These are phyloP conservation scores for Chaetura pelagica DNA, from an alignment of 2,113 vertebrate species.

Conservation along the genomic window DNA sequence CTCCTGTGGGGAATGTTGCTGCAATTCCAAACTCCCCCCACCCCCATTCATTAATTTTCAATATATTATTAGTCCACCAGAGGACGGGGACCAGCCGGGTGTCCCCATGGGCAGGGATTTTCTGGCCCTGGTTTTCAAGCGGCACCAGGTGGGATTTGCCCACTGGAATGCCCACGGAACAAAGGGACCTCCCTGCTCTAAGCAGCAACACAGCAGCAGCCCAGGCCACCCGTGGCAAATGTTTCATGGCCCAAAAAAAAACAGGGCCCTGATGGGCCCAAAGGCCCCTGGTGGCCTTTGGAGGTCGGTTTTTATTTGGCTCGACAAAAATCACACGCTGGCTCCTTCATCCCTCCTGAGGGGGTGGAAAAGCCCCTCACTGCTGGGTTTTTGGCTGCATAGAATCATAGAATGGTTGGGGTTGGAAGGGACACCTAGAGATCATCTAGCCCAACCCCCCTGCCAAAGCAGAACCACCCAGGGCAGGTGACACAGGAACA, in stretches of 20 bases:
- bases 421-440: too few species aligned
- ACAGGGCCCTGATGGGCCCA: not conserved
- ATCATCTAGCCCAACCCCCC: too few species aligned
- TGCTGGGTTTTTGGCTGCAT: not conserved
- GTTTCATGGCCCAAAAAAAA: not conserved
- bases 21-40: too few species aligned
- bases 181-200: not conserved
- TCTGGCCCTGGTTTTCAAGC: not conserved
- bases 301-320: not conserved
- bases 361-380: not conserved
- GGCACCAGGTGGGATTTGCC: fast-evolving
- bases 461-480: too few species aligned
- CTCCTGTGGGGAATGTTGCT: not conserved
- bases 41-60: not conserved
- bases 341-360: fast-evolving
- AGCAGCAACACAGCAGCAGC: not conserved
- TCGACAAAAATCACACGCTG: not conserved
- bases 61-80: not conserved
- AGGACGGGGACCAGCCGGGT: fast-evolving
- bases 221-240: fast-evolving
- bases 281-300: not conserved
- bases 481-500: too few species aligned
- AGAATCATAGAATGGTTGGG: too few species aligned
- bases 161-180: not conserved
- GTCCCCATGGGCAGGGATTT: fast-evolving